Evolutionary conservation across 35 echinoderm and acorn worm genomes (phyloP), one percentile per base, ranked within the genome.

Genomic region (Holothuria glaberrima): DNA sequence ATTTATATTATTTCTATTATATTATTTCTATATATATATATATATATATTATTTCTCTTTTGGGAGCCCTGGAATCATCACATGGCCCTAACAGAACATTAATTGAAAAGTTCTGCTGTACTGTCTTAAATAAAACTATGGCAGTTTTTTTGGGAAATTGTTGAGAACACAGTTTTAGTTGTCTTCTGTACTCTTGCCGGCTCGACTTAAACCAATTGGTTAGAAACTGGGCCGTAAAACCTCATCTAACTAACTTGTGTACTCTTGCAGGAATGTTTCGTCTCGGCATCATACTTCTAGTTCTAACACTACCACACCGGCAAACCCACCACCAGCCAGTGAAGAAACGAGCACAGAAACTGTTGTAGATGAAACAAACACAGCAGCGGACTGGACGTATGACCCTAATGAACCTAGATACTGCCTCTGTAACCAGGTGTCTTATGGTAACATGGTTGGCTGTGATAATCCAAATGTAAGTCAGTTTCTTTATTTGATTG

Each of bases 391-490:
- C 16, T 99, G 97, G 97, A 89, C 97, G 0, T 99, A 93, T 45
- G 97, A 99, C 58, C 97, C 97, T 0, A 99, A 99, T 89, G 97
- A 99, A 67, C 97, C 97, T 14, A 86, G 97, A 57, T 99, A 99
- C 86, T 99, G 97, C 48, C 67, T 95, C 12, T 99, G 97, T 81
- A 99, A 99, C 34, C 97, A 99, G 80, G 97, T 99, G 14, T 99
- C 97, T 9, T 99, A 99, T 89, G 97, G 97, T 17, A 93, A 99
- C 64, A 99, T 99, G 97, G 97, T 99, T 62, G 97, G 97, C 19
- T 99, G 97, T 86, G 97, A 99, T 84, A 99, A 99, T 82, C 73
- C 90, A 30, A 94, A 99, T 88, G 97, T 99, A 79, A 99, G 97
- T 92, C 13, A 54, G 3, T 54, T 2, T 54, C 16, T 17, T 54